Evolutionary conservation across 35 echinoderm and acorn worm genomes (phyloP).

Genomic region (Heliocidaris erythrogramma): DNA sequence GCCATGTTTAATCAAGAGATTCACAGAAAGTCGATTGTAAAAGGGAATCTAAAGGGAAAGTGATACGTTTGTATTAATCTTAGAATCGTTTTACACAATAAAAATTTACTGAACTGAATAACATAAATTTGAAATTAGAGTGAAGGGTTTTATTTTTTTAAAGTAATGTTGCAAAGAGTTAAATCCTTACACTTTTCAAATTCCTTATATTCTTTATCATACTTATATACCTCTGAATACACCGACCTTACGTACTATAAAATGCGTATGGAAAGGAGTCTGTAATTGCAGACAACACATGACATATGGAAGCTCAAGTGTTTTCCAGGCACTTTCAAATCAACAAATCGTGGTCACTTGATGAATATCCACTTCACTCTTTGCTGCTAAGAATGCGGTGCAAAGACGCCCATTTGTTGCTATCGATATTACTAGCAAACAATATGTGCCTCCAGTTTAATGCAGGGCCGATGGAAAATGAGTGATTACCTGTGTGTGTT

Average conservation of each 20-base stretch:
- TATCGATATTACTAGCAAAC: neutral
- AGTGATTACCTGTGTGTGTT: neutral
- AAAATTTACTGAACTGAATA: too few relatives aligned
- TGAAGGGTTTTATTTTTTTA: too few relatives aligned
- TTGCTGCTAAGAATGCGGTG: neutral
- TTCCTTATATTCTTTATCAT: neutral
- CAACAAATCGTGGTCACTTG: neutral
- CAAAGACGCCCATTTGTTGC: neutral
- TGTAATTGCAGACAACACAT: neutral
- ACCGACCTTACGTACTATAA: neutral
- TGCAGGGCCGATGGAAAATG: neutral
- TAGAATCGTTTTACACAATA: too few relatives aligned
- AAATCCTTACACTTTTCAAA: neutral
- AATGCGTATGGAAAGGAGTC: neutral
- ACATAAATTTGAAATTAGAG: too few relatives aligned
- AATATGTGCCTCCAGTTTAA: neutral
- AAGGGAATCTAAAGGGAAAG: too few relatives aligned
- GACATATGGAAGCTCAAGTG: neutral
- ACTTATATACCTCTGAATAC: neutral
- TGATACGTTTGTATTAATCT: too few relatives aligned
- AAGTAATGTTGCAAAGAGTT: too few relatives aligned
- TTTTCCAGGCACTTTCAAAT: constrained; percentile 3
- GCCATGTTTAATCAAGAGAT: too few relatives aligned
- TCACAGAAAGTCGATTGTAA: too few relatives aligned
- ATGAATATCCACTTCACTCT: neutral